Evolutionary conservation across 2,113 vertebrate genomes (phyloP).

Genomic region (Tautogolabrus adspersus): DNA sequence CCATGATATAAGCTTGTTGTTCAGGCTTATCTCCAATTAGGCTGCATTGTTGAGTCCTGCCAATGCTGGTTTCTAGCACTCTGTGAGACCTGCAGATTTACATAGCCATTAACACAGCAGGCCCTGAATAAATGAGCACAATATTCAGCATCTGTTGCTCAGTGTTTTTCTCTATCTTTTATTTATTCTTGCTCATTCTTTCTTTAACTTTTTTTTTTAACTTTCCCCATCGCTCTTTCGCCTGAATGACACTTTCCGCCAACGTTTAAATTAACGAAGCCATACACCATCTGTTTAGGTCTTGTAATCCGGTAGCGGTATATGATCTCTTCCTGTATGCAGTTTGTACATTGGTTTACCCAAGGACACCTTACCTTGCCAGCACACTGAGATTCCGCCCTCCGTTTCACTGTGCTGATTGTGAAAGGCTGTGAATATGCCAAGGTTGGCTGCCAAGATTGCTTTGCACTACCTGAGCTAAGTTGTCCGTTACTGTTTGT

Average conservation of each 20-base stretch:
- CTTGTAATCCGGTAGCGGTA: slow-evolving; percentile 43
- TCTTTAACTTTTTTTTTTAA: slow-evolving; percentile 18
- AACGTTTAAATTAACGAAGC: slow-evolving; percentile 58
- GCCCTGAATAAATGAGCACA: slow-evolving; percentile 76
- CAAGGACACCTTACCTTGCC: slow-evolving; percentile 74
- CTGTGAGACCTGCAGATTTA: slow-evolving; percentile 76
- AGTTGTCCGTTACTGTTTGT: slow-evolving; percentile 73
- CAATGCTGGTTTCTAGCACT: slow-evolving; percentile 74
- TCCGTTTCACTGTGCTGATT: slow-evolving; percentile 69
- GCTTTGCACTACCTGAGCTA: slow-evolving; percentile 77
- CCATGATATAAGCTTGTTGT: slow-evolving; percentile 78
- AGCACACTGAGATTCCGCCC: slow-evolving; percentile 61
- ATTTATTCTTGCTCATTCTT: slow-evolving; percentile 52
- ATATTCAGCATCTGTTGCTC: slow-evolving; percentile 74
- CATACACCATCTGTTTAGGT: slow-evolving; percentile 62
- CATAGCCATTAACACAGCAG: slow-evolving; percentile 79
- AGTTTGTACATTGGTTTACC: slow-evolving; percentile 49
- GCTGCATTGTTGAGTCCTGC: slow-evolving; percentile 77
- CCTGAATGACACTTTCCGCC: slow-evolving; percentile 55
- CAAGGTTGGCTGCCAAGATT: slow-evolving; percentile 74
- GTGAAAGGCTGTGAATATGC: slow-evolving; percentile 66
- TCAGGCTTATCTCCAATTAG: slow-evolving; percentile 85
- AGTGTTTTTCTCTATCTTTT: slow-evolving; percentile 33
- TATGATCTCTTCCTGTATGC: slow-evolving; percentile 33
- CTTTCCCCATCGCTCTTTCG: slow-evolving; percentile 24